Evolutionary conservation across 1,140 invertebrate species (phyloP), one percentile per base, ranked within the genome.

Genomic region (Drosophila kurseongensis): DNA sequence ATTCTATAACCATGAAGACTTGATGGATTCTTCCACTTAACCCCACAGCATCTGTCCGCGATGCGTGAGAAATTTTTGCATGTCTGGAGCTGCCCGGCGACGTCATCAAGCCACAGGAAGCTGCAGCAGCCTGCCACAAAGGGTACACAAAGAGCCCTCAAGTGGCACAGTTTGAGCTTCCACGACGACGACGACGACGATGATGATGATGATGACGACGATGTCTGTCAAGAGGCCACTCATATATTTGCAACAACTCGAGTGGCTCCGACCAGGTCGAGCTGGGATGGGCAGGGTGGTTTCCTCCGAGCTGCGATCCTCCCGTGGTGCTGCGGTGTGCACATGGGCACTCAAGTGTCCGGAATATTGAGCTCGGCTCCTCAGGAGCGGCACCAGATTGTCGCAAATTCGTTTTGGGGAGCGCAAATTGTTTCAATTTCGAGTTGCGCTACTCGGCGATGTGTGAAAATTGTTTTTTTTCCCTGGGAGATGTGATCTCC

Each of bases 141-240:
- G 65, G 35, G 48, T 50, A 75, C 65, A 76, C 42, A 63, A 61
- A 52, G 56, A 57, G 47, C 65, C 75, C 67, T 88, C 56, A 47
- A 82, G 79, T 57, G 66, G 75, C 78, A 75, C 78, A 80, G 80
- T 81, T 78, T 66, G 78, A 60, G 71, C 75, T 68, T 80, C 50
- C 51, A 59, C 65, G 5, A 58, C 57, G 14, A 48, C 44, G 47
- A 55, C 10, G 27, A 52, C 9, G 57, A 50, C 14, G 58, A 57
- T 32, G 32, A 50, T 54, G 68, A 44, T 9, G 42, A 10, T 8
- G 38, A 40, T 5, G 38, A 23, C 56, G 7, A 61, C 63, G 71
- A 86, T 88, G 78, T 86, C 82, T 83, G 83, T 88, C 79, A 88
- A 86, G 83, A 73, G 84, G 75, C 79, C 83, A 88, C 83, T 88